phyloP scores from a whole-genome alignment of 2,797 vertebrate species.

The Lophotriccus pileatus region DNA sequence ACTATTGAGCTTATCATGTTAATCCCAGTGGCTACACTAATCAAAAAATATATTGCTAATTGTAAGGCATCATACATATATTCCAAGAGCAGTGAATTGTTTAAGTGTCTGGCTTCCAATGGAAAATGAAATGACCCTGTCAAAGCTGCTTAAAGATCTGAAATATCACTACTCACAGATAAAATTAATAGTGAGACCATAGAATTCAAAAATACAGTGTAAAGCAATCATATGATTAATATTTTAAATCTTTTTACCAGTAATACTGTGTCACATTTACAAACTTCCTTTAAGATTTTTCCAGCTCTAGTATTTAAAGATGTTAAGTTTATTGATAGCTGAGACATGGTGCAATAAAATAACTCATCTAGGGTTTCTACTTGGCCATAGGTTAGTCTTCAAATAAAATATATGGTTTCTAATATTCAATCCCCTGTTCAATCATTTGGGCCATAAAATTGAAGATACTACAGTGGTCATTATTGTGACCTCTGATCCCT shows the following conservation, averaged over 20 bases:
- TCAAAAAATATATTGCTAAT: neutral
- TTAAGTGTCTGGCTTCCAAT: neutral
- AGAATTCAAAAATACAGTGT: neutral
- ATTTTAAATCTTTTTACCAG: neutral
- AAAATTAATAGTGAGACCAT: rapidly evolving
- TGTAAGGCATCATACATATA: neutral
- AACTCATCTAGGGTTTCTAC: neutral
- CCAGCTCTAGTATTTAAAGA: neutral
- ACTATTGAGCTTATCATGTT: neutral
- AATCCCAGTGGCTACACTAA: too few species aligned
- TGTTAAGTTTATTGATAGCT: neutral
- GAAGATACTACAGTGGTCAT: constrained; percentile 5
- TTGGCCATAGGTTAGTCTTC: neutral
- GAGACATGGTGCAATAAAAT: neutral
- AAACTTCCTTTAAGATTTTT: neutral
- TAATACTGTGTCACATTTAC: neutral
- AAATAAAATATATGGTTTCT: constrained; percentile 10
- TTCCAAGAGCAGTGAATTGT: neutral
- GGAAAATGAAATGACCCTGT: neutral
- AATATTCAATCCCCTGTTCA: neutral
- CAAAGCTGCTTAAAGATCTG: neutral
- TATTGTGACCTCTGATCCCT: constrained; percentile 3
- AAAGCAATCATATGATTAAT: neutral
- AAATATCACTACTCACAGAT: neutral
- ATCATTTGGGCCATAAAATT: neutral